phyloP scores from a whole-genome alignment of 2,797 vertebrate genomes.

The Cygnus olor region DNA sequence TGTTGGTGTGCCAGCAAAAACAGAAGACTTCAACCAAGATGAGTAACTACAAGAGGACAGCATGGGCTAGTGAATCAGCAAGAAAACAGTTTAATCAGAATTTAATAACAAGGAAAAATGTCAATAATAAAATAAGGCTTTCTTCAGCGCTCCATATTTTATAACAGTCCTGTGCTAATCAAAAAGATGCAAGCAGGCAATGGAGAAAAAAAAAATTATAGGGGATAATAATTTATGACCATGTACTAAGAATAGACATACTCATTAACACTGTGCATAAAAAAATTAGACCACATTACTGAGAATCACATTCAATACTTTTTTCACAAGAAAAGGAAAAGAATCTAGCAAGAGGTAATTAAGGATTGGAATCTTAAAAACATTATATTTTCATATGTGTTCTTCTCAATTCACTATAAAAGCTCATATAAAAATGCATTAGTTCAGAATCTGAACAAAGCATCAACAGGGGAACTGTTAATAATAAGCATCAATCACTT shows the following conservation, averaged over 20 bases:
- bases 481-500: slow-evolving; percentile 49
- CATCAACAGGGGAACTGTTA: not conserved
- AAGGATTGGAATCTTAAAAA: not conserved
- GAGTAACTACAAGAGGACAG: not conserved
- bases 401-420: not conserved
- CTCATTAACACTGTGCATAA: slow-evolving; percentile 13
- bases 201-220: slow-evolving; percentile 19
- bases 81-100: not conserved
- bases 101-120: not conserved
- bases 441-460: slow-evolving; percentile 9
- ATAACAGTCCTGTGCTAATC: not conserved
- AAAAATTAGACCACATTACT: slow-evolving; percentile 1
- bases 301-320: not conserved
- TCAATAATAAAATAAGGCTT: not conserved
- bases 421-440: slow-evolving; percentile 30
- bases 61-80: not conserved
- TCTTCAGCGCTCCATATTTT: not conserved
- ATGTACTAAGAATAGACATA: slow-evolving; percentile 39
- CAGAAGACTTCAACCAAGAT: not conserved
- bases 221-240: slow-evolving; percentile 53
- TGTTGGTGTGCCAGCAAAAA: not conserved
- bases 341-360: not conserved
- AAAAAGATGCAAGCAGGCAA: not conserved
- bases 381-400: not conserved
- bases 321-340: not conserved